Base-by-base conservation (phyloP, 1,140 invertebrate genomes). In the Capitella teleta region DNA sequence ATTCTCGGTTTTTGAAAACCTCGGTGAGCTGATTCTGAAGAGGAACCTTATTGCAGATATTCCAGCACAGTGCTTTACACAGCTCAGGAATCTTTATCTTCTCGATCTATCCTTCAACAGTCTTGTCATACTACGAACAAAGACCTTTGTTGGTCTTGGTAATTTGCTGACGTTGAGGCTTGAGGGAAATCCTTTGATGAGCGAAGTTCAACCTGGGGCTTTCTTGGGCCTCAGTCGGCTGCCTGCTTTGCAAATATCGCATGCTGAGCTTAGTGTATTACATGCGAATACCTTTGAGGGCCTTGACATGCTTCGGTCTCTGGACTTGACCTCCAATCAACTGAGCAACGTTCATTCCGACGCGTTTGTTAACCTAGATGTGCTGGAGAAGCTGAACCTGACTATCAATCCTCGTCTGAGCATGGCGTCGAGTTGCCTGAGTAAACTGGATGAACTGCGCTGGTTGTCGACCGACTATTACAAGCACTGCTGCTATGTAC, bases 241-340 rank as follows among this genome's bases (percentile, higher is more conserved):
- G 23, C 19, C n/a, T 14, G 18, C 23, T 14, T 28, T 51, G 18
- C 28, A 41, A 5, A 26, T 51, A 8, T 21, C 28, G 19, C 37
- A 51, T 25, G 44, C 42, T 34, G 21, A 8, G 6, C 38, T 41
- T 12, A 6, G 6, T 14, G 10, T 6, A 8, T 21, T 41, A 6
- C 38, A 41, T 10, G 6, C 8, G 21, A 21, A 41, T 12, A 21
- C 45, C 18, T 53, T 53, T 28, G 8, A 41, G 34, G 23, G 42
- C 24, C 37, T 49, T 21, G 10, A 10, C 4, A 53, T 48, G 19
- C 21, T 49, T n/a, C 16, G 23, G 16, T 44, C 47, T 19, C 18
- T 53, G 3, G 51, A 53, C 18, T 28, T 53, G 6, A 38, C 30
- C 28, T 49, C 30, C 45, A 53, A 53, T 34, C 26, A 21, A 19